A percentile compares a stretch with the other conserved stretches of the same genome.
Evolutionary conservation across 1,140 invertebrate genomes (phyloP).

Genomic region (Helicoverpa armigera): DNA sequence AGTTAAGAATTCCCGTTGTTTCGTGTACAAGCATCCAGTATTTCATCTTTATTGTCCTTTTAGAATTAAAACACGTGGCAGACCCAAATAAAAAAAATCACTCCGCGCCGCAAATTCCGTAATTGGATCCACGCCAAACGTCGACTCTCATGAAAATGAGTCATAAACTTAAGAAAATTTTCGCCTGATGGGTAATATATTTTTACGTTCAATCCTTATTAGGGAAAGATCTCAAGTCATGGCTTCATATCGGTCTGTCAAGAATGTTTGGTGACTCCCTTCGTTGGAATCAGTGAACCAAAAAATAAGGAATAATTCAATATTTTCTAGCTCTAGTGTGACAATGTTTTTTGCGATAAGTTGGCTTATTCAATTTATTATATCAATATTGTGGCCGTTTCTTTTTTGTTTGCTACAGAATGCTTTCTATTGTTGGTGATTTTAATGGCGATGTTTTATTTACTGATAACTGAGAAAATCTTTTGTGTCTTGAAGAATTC

Average conservation of each 20-base stretch:
- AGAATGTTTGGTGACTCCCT: conserved; percentile 32
- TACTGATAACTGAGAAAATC: no score
- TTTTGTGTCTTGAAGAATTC: no score
- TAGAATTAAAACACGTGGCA: conserved; percentile 25
- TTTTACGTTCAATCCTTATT: conserved; percentile 49
- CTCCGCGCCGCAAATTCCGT: conserved; percentile 38
- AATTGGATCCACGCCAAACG: conserved; percentile 45
- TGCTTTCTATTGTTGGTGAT: neutral
- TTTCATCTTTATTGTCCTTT: conserved; percentile 32
- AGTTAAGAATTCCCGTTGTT: neutral
- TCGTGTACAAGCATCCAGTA: conserved; percentile 13
- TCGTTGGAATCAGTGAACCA: conserved; percentile 44
- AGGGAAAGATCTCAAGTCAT: conserved; percentile 34
- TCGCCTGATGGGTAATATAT: conserved; percentile 45
- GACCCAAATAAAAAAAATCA: conserved; percentile 36
- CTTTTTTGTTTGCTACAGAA: neutral
- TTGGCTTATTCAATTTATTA: conserved; percentile 33
- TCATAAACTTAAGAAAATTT: conserved; percentile 50
- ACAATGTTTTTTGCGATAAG: conserved; percentile 35
- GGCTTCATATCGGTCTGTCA: conserved; percentile 48
- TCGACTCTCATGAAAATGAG: conserved; percentile 45
- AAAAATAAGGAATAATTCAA: conserved; percentile 48
- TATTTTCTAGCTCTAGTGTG: conserved; percentile 30
- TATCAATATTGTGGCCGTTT: conserved; percentile 20
- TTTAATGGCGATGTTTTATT: no score